Percentiles rank a stretch among this genome's conserved stretches.
phyloP scores from a whole-genome alignment of 2,888 invertebrate genomes.

The Biston stratarius region DNA sequence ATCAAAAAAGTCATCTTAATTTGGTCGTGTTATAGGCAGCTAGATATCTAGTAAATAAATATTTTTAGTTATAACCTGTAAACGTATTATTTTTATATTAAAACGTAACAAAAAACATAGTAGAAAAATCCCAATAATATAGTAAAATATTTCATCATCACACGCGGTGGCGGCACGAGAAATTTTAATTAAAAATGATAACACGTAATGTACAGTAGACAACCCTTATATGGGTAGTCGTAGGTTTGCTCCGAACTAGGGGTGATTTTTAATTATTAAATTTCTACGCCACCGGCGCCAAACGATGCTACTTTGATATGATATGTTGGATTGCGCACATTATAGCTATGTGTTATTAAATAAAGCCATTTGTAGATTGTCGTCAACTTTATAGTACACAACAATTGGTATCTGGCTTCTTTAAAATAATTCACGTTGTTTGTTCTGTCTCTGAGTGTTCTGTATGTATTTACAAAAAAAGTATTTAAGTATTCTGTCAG shows the following conservation, averaged over 20 bases:
- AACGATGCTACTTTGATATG: slow-evolving; percentile 78
- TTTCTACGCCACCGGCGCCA: slow-evolving; percentile 77
- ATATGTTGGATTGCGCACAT: slow-evolving; percentile 55
- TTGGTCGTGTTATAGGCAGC: no score
- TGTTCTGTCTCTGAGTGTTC: no score
- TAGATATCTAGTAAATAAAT: no score
- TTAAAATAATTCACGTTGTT: no score
- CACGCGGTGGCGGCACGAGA: slow-evolving; percentile 61
- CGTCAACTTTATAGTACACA: no score
- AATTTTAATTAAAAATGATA: slow-evolving; percentile 83
- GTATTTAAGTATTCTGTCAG: no score
- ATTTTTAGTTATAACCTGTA: no score
- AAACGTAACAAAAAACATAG: neutral
- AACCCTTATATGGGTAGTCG: slow-evolving; percentile 39
- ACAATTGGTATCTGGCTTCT: no score
- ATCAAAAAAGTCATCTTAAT: no score
- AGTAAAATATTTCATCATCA: slow-evolving; percentile 58
- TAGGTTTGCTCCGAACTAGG: slow-evolving; percentile 56
- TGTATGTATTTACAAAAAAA: no score
- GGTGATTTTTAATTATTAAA: slow-evolving; percentile 86
- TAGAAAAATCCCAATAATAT: neutral
- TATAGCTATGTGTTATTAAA: neutral
- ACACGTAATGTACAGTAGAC: slow-evolving; percentile 70
- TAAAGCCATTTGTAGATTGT: neutral
- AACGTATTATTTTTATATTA: neutral